These are phyloP conservation scores for Panthera leo DNA, from an alignment of 2,113 vertebrate species.

Conservation along the genomic window DNA sequence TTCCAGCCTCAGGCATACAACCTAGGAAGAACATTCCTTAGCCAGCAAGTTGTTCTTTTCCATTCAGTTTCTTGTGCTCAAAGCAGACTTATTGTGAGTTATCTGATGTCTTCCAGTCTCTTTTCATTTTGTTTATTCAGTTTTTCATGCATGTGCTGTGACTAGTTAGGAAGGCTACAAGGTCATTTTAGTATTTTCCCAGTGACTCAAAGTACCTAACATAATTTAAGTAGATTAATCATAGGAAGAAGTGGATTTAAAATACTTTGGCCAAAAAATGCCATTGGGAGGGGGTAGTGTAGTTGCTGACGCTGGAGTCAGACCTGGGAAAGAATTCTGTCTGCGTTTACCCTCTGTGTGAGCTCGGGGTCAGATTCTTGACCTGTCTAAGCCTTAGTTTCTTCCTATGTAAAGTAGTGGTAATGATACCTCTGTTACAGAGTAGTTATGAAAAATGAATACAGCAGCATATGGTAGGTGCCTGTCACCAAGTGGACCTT, in stretches of 20 bases:
- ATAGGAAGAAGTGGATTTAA: slow-evolving; percentile 61
- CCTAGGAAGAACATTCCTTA: slow-evolving; percentile 59
- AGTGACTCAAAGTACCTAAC: slow-evolving; percentile 49
- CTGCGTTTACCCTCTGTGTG: neutral
- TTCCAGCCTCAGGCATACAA: slow-evolving; percentile 48
- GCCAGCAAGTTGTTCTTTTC: slow-evolving; percentile 71
- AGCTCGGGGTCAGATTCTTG: neutral
- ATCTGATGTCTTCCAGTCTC: slow-evolving; percentile 56
- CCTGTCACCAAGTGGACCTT: neutral
- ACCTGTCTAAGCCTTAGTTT: slow-evolving; percentile 26
- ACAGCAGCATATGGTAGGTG: neutral
- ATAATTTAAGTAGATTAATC: slow-evolving; percentile 65
- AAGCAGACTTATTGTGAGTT: slow-evolving; percentile 59
- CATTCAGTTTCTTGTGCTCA: slow-evolving; percentile 56
- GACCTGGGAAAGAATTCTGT: slow-evolving; percentile 35
- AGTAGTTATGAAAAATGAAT: slow-evolving; percentile 39
- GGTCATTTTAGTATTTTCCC: slow-evolving; percentile 67
- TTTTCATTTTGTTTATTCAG: slow-evolving; percentile 67
- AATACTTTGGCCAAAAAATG: slow-evolving; percentile 37
- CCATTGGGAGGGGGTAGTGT: neutral
- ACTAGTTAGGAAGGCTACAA: slow-evolving; percentile 59
- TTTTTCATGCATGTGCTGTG: slow-evolving; percentile 45
- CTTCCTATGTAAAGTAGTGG: neutral
- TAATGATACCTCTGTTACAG: neutral
- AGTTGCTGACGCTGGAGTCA: slow-evolving; percentile 41